Conservation (phyloP, 2,113 vertebrate genomes). For the Sylvia atricapilla region DNA sequence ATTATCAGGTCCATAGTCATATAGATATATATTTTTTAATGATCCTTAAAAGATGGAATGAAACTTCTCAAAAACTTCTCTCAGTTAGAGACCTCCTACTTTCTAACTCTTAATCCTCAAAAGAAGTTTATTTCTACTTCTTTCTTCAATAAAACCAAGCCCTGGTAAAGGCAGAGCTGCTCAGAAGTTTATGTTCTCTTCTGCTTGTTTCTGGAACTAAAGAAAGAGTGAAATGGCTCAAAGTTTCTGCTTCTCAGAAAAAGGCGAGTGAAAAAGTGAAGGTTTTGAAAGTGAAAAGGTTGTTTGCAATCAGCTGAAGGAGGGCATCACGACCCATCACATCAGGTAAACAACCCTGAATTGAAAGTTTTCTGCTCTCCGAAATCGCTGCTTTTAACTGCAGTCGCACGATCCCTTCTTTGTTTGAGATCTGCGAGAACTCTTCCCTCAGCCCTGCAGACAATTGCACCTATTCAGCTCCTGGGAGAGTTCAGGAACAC, state of each 20-base stretch:
- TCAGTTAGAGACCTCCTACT: neutral
- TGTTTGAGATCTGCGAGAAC: neutral
- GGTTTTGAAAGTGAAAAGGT: neutral
- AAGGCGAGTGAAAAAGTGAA: neutral
- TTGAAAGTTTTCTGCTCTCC: neutral
- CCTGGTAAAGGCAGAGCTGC: neutral
- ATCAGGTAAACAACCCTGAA: neutral
- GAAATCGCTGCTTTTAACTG: neutral
- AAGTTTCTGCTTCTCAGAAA: neutral
- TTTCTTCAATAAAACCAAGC: neutral
- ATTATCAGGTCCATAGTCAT: neutral
- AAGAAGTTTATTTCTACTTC: neutral
- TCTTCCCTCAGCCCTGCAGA: neutral
- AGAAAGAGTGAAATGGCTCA: neutral
- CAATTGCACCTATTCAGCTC: neutral
- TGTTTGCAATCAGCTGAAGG: neutral
- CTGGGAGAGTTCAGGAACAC: neutral
- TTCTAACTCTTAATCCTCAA: neutral
- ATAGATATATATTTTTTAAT: neutral
- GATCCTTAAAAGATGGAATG: neutral
- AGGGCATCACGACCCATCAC: neutral
- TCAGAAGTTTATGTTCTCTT: neutral
- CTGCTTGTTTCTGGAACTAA: neutral
- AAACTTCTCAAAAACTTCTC: neutral
- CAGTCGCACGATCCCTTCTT: neutral